These are phyloP conservation scores for Cantharis rustica DNA, from an alignment of 2,888 invertebrate genomes.

Conservation along the genomic window DNA sequence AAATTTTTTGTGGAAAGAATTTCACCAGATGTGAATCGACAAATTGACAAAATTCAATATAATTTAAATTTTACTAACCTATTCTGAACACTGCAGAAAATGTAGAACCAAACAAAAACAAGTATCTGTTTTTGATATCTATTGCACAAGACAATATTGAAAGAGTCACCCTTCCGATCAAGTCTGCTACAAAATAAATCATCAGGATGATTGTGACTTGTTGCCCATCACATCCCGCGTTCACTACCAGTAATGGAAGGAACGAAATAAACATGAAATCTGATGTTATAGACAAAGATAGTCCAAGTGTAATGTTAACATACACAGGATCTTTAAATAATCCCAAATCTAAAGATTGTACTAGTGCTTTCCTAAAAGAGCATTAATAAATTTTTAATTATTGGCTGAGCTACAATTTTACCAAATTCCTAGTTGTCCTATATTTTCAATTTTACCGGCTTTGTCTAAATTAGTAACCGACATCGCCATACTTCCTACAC, in stretches of 20 bases:
- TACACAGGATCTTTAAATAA: constrained; percentile 67
- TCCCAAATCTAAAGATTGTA: constrained; percentile 65
- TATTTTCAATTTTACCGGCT: constrained; percentile 9
- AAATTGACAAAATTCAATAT: too few relatives aligned
- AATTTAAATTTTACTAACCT: constrained; percentile 62
- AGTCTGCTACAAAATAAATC: constrained; percentile 70
- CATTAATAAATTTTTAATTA: not conserved
- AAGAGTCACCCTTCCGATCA: constrained; percentile 66
- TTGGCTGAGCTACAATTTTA: not conserved
- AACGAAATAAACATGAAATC: constrained; percentile 74
- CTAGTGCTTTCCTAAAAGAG: constrained; percentile 57
- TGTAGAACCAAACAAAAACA: constrained; percentile 69
- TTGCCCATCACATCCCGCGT: constrained; percentile 61
- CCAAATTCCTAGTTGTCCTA: not conserved
- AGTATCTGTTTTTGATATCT: constrained; percentile 65
- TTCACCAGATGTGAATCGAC: too few relatives aligned
- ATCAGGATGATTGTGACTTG: constrained; percentile 72
- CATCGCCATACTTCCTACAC: constrained; percentile 43
- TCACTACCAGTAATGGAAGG: constrained; percentile 67
- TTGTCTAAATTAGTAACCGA: constrained; percentile 39
- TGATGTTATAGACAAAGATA: constrained; percentile 69
- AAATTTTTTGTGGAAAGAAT: too few relatives aligned
- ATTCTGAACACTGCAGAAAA: constrained; percentile 70
- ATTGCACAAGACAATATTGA: constrained; percentile 67
- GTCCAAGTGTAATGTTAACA: constrained; percentile 72